These are phyloP conservation scores for Tarsius wallacei DNA, from an alignment of 2,797 vertebrate genomes.

Conservation along the genomic window DNA sequence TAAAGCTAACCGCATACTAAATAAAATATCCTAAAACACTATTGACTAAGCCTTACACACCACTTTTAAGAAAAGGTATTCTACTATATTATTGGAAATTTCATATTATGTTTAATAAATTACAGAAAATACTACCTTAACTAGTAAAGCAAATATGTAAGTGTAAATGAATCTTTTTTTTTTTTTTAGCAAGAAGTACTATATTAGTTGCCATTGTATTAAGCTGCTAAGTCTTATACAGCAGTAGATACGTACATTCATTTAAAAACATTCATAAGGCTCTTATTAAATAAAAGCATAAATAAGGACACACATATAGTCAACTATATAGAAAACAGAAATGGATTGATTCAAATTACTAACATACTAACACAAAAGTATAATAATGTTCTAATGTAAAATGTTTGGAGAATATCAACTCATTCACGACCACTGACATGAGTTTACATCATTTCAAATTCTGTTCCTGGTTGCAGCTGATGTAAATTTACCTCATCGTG, in stretches of 20 bases:
- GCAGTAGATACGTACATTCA: not conserved
- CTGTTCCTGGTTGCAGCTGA: too few species aligned
- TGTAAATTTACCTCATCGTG: too few species aligned
- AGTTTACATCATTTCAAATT: too few species aligned
- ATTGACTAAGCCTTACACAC: not conserved
- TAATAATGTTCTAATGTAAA: slow-evolving; percentile 3
- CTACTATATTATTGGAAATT: slow-evolving; percentile 13
- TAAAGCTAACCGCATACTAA: not conserved
- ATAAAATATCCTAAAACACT: slow-evolving; percentile 31
- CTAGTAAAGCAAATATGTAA: slow-evolving; percentile 48
- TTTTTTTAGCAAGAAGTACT: not conserved
- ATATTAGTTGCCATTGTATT: slow-evolving; percentile 38
- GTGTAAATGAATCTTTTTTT: slow-evolving; percentile 2
- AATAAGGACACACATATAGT: not conserved
- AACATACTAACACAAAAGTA: not conserved
- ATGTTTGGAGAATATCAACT: not conserved
- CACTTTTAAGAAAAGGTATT: slow-evolving; percentile 43
- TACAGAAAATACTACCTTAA: slow-evolving; percentile 58
- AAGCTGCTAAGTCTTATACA: slow-evolving; percentile 21
- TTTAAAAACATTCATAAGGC: slow-evolving; percentile 1
- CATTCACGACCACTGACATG: too few species aligned
- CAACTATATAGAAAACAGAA: slow-evolving; percentile 42
- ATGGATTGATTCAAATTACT: not conserved
- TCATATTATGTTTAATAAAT: slow-evolving; percentile 36
- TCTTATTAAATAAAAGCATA: slow-evolving; percentile 49